Evolutionary conservation across 2,113 vertebrate genomes (phyloP).

Genomic region (Hyla sarda): DNA sequence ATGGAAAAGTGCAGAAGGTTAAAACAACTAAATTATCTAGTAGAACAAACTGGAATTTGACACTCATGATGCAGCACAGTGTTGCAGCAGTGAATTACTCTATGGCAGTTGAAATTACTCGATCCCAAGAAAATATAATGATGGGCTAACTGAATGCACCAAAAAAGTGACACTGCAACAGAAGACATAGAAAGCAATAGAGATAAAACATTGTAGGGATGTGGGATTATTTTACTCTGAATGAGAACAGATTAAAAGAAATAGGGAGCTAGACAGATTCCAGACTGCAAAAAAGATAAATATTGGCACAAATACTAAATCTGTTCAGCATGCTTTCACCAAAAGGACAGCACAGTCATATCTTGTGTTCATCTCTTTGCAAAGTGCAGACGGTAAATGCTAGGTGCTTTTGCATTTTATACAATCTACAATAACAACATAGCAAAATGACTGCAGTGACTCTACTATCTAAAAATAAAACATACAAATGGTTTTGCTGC

Average conservation of each 20-base stretch:
- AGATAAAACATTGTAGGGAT: not conserved
- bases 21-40: not conserved
- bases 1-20: not conserved
- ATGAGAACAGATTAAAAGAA: conserved; percentile 29
- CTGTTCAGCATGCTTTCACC: not conserved
- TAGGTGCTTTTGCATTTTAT: not conserved
- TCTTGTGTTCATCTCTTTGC: not conserved
- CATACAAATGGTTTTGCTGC: not conserved
- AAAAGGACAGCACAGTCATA: conserved; percentile 22
- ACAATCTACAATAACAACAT: not conserved
- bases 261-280: conserved; percentile 46
- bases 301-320: conserved; percentile 37
- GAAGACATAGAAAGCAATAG: not conserved
- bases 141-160: not conserved
- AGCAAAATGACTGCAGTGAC: not conserved
- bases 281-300: conserved; percentile 31
- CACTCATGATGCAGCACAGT: not conserved
- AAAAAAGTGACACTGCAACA: not conserved
- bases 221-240: not conserved
- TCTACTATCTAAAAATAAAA: not conserved
- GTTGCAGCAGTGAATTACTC: not conserved
- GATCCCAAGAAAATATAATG: not conserved
- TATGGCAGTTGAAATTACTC: not conserved
- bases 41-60: not conserved
- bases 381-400: not conserved